Evolutionary conservation across 2,113 vertebrate species (phyloP).

Genomic region (Chrysochloris asiatica): DNA sequence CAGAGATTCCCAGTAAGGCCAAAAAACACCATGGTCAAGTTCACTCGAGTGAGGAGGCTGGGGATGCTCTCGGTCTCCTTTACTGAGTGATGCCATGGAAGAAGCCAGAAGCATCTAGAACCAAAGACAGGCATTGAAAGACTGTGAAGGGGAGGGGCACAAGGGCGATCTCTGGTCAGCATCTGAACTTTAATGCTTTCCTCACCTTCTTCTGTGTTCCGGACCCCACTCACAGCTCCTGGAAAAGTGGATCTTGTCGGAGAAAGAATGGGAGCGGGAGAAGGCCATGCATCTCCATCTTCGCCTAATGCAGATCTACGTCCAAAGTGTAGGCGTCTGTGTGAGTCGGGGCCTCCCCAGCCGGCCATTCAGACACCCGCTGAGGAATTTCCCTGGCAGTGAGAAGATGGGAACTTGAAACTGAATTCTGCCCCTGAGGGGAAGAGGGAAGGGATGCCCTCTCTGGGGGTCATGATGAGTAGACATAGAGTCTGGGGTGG

Average conservation of each 20-base stretch:
- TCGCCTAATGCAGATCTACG: slow-evolving; percentile 51
- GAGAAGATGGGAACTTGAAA: background rate
- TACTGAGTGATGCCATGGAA: background rate
- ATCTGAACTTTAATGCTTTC: background rate
- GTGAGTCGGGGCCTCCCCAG: background rate
- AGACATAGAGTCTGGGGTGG: background rate
- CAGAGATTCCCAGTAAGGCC: no score
- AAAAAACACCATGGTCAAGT: no score
- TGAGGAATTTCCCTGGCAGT: background rate
- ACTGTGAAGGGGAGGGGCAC: background rate
- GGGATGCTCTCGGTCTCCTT: background rate
- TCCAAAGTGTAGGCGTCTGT: slow-evolving; percentile 25
- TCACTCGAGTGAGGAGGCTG: no score
- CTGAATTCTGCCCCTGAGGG: background rate
- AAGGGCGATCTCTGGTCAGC: background rate
- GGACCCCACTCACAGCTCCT: slow-evolving; percentile 45
- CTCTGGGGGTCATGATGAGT: no score
- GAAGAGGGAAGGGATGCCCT: background rate
- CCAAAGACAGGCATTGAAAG: background rate
- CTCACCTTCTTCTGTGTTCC: background rate
- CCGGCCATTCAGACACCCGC: fast-evolving
- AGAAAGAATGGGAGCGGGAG: slow-evolving; percentile 74
- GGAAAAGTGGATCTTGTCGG: slow-evolving; percentile 71
- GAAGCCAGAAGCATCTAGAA: background rate
- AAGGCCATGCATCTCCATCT: slow-evolving; percentile 62